These are phyloP conservation scores for Holothuria leucospilota DNA, from an alignment of 53 echinoderm and acorn worm species.

Conservation along the genomic window DNA sequence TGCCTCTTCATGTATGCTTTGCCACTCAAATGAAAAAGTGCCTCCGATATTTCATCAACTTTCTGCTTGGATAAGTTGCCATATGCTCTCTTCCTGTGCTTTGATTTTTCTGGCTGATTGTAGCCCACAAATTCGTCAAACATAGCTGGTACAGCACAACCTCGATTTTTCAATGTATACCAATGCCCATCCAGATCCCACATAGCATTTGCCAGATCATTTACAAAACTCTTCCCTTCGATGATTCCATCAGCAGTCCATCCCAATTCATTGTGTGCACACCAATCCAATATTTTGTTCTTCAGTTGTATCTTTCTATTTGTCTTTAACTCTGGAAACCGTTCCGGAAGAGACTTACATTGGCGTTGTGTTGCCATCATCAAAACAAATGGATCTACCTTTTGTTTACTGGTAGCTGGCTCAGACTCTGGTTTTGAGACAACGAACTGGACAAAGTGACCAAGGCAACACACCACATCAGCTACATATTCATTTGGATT, in stretches of 20 bases:
- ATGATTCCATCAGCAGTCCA: slow-evolving; percentile 47
- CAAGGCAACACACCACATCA: slow-evolving; percentile 50
- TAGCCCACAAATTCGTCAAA: slow-evolving; percentile 50
- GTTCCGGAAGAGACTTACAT: slow-evolving; percentile 25
- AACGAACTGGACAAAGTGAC: slow-evolving; percentile 52
- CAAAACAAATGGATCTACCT: slow-evolving; percentile 30
- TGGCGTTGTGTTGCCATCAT: slow-evolving; percentile 45
- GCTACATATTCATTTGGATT: slow-evolving; percentile 52
- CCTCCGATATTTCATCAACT: slow-evolving; percentile 21
- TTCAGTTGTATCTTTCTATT: slow-evolving; percentile 41
- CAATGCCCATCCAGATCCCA: slow-evolving; percentile 61
- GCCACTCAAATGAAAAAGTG: slow-evolving; percentile 33
- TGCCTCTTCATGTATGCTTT: slow-evolving; percentile 42
- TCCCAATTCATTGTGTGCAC: slow-evolving; percentile 54
- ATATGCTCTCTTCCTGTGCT: slow-evolving; percentile 36
- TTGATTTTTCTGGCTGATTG: slow-evolving; percentile 52
- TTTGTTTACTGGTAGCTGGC: neutral
- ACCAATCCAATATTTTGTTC: slow-evolving; percentile 55
- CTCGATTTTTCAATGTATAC: slow-evolving; percentile 26
- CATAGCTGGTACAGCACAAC: slow-evolving; percentile 54
- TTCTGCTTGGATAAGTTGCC: no score
- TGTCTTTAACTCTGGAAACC: slow-evolving; percentile 36
- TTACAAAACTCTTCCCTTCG: slow-evolving; percentile 58
- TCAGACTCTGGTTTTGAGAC: slow-evolving; percentile 45
- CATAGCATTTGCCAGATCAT: slow-evolving; percentile 36